These are phyloP conservation scores for Trogon surrucura DNA, from an alignment of 2,113 vertebrate genomes.

Conservation along the genomic window DNA sequence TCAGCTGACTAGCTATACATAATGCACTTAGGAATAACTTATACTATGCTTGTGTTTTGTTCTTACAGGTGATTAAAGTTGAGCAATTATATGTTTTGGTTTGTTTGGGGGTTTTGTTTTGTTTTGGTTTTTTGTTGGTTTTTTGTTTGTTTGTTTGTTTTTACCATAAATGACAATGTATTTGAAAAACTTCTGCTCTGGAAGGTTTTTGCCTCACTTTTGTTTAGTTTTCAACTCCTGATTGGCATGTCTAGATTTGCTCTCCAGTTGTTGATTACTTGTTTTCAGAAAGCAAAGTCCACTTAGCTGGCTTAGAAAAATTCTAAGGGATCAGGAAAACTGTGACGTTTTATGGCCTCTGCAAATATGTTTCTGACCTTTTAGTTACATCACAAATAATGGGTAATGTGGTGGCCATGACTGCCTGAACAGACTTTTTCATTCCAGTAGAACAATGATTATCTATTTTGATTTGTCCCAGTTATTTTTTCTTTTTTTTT, in stretches of 20 bases:
- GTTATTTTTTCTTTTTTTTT: neutral
- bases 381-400: neutral
- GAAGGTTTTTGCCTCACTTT: neutral
- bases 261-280: neutral
- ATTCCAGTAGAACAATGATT: neutral
- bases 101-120: no score
- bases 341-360: neutral
- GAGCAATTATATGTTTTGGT: neutral
- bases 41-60: neutral
- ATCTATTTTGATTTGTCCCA: neutral
- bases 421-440: neutral
- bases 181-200: neutral
- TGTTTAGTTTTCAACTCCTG: neutral
- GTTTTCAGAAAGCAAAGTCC: neutral
- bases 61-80: neutral
- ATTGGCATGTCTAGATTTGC: neutral
- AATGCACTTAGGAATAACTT: neutral
- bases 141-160: neutral
- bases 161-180: neutral
- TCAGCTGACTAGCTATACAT: neutral
- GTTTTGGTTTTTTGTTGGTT: neutral
- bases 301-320: neutral
- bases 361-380: neutral
- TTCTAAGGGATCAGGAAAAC: neutral
- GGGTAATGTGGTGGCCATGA: neutral